These are phyloP conservation scores for Eulemur mongoz DNA, from an alignment of 2,797 vertebrate genomes.

Conservation along the genomic window DNA sequence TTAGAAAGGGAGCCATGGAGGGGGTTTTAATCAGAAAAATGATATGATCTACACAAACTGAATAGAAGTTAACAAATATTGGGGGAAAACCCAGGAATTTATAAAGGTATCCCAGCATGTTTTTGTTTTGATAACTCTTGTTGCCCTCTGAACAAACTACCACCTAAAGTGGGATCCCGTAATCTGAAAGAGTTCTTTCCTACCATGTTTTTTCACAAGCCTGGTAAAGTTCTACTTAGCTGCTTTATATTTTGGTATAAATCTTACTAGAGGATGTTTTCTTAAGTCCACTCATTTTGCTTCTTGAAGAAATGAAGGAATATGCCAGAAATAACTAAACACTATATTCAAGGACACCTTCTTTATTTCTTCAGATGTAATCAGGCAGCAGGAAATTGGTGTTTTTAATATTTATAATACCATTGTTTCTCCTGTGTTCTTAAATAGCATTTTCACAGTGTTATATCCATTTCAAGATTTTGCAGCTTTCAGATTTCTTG, in stretches of 20 bases:
- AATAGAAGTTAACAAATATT: not conserved
- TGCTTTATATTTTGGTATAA: conserved; percentile 3
- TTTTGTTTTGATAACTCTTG: not conserved
- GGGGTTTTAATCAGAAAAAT: conserved; percentile 2
- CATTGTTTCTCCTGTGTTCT: not conserved
- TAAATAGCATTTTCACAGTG: not conserved
- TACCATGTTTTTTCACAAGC: not conserved
- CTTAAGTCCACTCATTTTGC: not conserved
- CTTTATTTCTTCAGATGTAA: conserved; percentile 20
- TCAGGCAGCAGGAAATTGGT: not conserved
- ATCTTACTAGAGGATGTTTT: conserved; percentile 6
- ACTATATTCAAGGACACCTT: not conserved
- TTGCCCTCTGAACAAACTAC: not conserved
- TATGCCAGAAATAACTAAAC: not conserved
- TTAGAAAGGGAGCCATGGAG: not conserved
- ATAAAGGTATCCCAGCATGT: not conserved
- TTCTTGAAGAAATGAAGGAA: not conserved
- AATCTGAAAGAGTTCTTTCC: not conserved
- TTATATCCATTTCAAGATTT: conserved; percentile 47
- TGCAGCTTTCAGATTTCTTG: conserved; percentile 36
- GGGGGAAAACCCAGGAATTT: not conserved
- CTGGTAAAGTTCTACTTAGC: not conserved
- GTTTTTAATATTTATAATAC: conserved; percentile 6
- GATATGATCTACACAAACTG: not conserved
- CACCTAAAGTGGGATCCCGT: not conserved